These are phyloP conservation scores for Parazoanthus swiftii DNA, from an alignment of 92 coral and sea anemone species.

Conservation along the genomic window DNA sequence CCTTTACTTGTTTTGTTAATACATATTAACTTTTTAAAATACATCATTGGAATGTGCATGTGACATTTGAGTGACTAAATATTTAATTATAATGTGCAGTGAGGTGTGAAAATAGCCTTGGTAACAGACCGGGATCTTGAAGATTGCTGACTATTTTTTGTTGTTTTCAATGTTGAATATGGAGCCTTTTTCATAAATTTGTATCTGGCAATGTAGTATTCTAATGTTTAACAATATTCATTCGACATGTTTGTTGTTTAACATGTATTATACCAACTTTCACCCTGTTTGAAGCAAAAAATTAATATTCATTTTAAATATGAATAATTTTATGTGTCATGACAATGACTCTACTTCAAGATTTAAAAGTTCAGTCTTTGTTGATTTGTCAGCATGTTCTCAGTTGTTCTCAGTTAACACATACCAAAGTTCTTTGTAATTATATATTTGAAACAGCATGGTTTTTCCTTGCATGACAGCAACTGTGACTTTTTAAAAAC, in stretches of 20 bases:
- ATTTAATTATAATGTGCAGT: neutral
- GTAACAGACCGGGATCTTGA: neutral
- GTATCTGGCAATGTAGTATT: neutral
- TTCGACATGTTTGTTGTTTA: neutral
- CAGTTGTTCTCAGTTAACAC: neutral
- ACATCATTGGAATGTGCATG: neutral
- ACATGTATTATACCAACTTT: no score
- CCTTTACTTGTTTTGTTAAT: constrained; percentile 9
- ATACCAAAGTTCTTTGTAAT: neutral
- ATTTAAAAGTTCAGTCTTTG: neutral
- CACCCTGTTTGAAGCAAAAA: neutral
- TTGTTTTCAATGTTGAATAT: neutral
- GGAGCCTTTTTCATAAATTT: neutral
- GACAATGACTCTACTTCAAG: no score
- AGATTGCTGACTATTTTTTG: neutral
- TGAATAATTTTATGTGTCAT: no score
- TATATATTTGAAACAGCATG: neutral
- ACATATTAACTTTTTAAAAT: neutral
- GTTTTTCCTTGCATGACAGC: neutral
- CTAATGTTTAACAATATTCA: no score
- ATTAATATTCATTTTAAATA: no score
- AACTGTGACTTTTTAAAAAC: neutral
- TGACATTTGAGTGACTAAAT: neutral
- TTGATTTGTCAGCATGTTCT: neutral
- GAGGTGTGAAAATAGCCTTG: neutral